Percentiles rank a stretch among this genome's conserved stretches.
Evolutionary conservation across 2,888 invertebrate species (phyloP).

Genomic region (Folsomia manolachei): DNA sequence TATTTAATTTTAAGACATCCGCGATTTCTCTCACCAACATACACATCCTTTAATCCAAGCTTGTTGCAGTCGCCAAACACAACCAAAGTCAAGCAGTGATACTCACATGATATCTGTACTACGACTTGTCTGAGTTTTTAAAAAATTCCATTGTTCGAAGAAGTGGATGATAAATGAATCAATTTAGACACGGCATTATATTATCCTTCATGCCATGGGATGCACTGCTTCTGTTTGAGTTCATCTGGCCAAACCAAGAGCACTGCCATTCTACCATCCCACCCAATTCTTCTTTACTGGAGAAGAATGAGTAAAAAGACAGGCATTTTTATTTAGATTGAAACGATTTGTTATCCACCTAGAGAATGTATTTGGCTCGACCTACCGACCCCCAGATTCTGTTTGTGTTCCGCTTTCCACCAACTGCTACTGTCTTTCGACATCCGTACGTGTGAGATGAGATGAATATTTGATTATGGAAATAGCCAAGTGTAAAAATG

Average conservation of each 20-base stretch:
- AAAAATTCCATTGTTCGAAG: neutral
- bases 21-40: too few relatives aligned
- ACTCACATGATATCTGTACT: too few relatives aligned
- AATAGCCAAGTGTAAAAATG: constrained; percentile 3
- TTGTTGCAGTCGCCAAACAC: too few relatives aligned
- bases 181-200: constrained; percentile 37
- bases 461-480: constrained; percentile 19
- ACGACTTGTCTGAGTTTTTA: too few relatives aligned
- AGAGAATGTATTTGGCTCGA: too few relatives aligned
- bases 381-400: constrained; percentile 23
- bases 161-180: constrained; percentile 41
- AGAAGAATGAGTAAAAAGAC: constrained; percentile 38
- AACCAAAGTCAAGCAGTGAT: too few relatives aligned
- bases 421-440: constrained; percentile 11
- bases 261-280: constrained; percentile 12
- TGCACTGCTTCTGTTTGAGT: neutral
- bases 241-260: neutral
- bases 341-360: constrained; percentile 40
- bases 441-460: constrained; percentile 9
- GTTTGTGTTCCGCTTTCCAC: constrained; percentile 8
- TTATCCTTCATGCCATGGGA: constrained; percentile 12
- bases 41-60: too few relatives aligned
- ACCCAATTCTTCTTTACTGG: constrained; percentile 15
- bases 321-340: constrained; percentile 44
- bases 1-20: too few relatives aligned